Base-by-base conservation (phyloP, 2,113 vertebrate species). In the Albula goreensis region DNA sequence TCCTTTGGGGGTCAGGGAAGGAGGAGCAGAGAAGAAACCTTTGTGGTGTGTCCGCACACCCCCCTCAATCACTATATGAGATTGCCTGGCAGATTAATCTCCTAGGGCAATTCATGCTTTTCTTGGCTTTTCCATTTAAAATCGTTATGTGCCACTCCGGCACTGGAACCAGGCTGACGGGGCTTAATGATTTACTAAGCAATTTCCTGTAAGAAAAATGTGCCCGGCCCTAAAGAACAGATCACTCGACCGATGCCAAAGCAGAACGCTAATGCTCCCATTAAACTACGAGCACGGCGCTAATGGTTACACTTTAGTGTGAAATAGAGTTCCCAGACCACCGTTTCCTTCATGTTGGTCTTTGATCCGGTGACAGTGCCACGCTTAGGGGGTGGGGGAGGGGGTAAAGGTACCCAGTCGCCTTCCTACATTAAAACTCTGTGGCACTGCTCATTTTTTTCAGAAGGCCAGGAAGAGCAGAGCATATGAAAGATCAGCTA, bases 131-230 rank as follows among this genome's bases (percentile, higher is more conserved):
- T 86, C 56, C 85, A 82, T 82, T 80, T 52, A 74, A 49, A 41
- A 85, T 17, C 0, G 88, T 78, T 53, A 63, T 11, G 31, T 83
- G 89, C 88, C 89, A 91, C 53, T 63, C 82, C 83, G 86, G 83
- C 85, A 87, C 89, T 89, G 66, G 86, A 85, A 89, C 80, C 74
- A 88, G 86, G 87, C 89, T 86, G 83, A 90, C 82, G 83, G 89
- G 92, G 81, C 86, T 78, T 82, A 84, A 82, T 92, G 92, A 94
- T 94, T 94, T 92, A 95, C 90, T 87, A 87, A 93, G 92, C 87
- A 89, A 93, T 93, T 94, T 93, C 91, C 92, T 84, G 87, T 22
- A 83, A 90, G 83, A 87, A 88, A 89, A 92, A 90, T 0, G 41
- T 87, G 91, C 78, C 89, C 92, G 90, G 89, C 85, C 91, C 92